These are phyloP conservation scores for Porites lutea DNA, from an alignment of 64 coral and sea anemone species.

Conservation along the genomic window DNA sequence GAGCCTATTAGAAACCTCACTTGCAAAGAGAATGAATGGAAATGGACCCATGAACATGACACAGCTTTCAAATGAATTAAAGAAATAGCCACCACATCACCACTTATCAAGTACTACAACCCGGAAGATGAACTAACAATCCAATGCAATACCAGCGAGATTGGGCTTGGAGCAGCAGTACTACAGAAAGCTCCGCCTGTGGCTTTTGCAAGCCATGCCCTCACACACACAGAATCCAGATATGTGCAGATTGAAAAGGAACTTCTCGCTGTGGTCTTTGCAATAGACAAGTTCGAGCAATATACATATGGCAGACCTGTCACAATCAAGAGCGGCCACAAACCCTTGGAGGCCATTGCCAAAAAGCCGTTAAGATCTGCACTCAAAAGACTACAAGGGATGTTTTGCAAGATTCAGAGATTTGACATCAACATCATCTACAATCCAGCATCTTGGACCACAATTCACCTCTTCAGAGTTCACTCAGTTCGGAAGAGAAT, in stretches of 20 bases:
- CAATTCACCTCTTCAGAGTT: conserved; percentile 43
- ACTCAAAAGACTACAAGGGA: not conserved
- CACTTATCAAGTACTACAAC: conserved; percentile 44
- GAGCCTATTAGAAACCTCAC: conserved; percentile 57
- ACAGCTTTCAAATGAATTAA: conserved; percentile 15
- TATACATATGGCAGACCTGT: conserved; percentile 31
- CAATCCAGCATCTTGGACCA: not conserved
- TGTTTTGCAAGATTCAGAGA: conserved; percentile 41
- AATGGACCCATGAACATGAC: conserved; percentile 34
- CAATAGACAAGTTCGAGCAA: conserved; percentile 51
- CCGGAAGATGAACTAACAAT: conserved; percentile 30
- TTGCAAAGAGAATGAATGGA: conserved; percentile 29
- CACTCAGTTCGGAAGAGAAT: not conserved
- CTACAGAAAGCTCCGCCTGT: conserved; percentile 23
- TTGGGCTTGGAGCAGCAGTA: conserved; percentile 43
- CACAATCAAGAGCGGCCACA: conserved; percentile 19
- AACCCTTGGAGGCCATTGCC: conserved; percentile 27
- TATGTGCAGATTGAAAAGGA: conserved; percentile 69
- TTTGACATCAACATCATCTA: not conserved
- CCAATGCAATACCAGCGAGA: conserved; percentile 44
- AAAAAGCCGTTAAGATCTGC: conserved; percentile 20
- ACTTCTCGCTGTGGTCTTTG: conserved; percentile 49
- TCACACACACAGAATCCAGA: conserved; percentile 41
- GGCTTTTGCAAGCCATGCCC: conserved; percentile 26
- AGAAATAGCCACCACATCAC: conserved; percentile 22